Evolutionary conservation across 1,140 invertebrate species (phyloP).

Genomic region (Nephila pilipes): DNA sequence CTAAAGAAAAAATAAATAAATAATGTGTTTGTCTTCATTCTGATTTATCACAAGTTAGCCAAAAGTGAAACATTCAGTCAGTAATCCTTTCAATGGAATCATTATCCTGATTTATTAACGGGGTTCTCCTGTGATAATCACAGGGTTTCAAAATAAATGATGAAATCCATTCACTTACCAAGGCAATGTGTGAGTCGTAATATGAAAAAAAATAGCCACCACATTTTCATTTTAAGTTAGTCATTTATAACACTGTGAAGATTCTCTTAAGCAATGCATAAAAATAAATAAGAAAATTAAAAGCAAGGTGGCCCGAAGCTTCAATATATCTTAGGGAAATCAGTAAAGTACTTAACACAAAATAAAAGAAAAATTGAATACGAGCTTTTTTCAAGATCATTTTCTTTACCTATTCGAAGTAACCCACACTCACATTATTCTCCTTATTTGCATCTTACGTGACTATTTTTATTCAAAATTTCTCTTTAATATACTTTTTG

Average conservation of each 20-base stretch:
- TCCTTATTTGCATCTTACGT: too few relatives aligned
- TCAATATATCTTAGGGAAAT: too few relatives aligned
- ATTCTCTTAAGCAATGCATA: background rate
- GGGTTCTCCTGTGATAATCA: background rate
- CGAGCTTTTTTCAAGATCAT: too few relatives aligned
- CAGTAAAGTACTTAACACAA: too few relatives aligned
- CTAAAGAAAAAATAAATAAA: background rate
- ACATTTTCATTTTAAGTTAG: background rate
- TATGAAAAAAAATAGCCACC: background rate
- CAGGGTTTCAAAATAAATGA: background rate
- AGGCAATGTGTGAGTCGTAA: background rate
- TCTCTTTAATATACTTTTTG: too few relatives aligned
- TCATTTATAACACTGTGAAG: background rate
- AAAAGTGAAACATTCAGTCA: background rate
- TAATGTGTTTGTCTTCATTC: background rate
- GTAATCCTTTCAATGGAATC: conserved; percentile 11
- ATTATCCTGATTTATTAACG: conserved; percentile 26
- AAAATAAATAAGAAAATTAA: too few relatives aligned
- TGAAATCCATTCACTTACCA: background rate
- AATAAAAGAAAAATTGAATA: too few relatives aligned
- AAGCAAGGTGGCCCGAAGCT: too few relatives aligned
- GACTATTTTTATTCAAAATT: too few relatives aligned
- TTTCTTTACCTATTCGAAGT: too few relatives aligned
- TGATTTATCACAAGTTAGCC: background rate
- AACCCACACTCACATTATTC: too few relatives aligned